Evolutionary conservation across 2,888 invertebrate species (phyloP).

Genomic region (Idaea dimidiata): DNA sequence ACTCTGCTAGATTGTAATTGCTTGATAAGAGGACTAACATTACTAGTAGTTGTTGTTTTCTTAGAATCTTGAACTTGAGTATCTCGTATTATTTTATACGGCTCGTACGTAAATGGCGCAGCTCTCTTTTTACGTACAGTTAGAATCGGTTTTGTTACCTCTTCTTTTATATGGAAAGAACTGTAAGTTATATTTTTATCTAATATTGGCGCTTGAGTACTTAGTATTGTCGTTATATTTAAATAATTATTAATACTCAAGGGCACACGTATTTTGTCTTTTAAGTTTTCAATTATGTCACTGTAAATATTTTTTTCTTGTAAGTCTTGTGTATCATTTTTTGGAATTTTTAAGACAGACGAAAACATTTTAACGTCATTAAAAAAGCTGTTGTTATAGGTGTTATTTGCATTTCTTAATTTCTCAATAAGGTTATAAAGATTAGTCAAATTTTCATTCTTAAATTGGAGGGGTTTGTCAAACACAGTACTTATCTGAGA

Average conservation of each 20-base stretch:
- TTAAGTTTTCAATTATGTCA: slow-evolving; percentile 75
- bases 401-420: slow-evolving; percentile 33
- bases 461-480: slow-evolving; percentile 22
- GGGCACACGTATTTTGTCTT: slow-evolving; percentile 24
- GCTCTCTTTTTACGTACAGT: slow-evolving; percentile 52
- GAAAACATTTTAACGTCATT: slow-evolving; percentile 20
- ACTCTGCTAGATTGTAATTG: slow-evolving; percentile 66
- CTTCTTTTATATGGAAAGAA: slow-evolving; percentile 41
- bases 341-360: slow-evolving; percentile 16
- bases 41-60: slow-evolving; percentile 62
- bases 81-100: slow-evolving; percentile 73
- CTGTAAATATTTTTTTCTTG: slow-evolving; percentile 60
- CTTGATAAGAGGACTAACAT: slow-evolving; percentile 68
- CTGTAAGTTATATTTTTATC: slow-evolving; percentile 34
- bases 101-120: slow-evolving; percentile 67
- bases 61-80: slow-evolving; percentile 62
- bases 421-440: slow-evolving; percentile 41
- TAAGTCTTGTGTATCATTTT: slow-evolving; percentile 10
- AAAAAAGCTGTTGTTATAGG: slow-evolving; percentile 25
- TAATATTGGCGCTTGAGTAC: slow-evolving; percentile 11
- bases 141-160: slow-evolving; percentile 34
- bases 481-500: slow-evolving; percentile 23
- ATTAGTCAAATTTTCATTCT: slow-evolving; percentile 28
- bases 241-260: slow-evolving; percentile 6
- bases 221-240: slow-evolving; percentile 13